Percentiles rank a stretch among this genome's conserved stretches.
Evolutionary conservation across 2,888 invertebrate genomes (phyloP).

Genomic region (Eupithecia centaureata): DNA sequence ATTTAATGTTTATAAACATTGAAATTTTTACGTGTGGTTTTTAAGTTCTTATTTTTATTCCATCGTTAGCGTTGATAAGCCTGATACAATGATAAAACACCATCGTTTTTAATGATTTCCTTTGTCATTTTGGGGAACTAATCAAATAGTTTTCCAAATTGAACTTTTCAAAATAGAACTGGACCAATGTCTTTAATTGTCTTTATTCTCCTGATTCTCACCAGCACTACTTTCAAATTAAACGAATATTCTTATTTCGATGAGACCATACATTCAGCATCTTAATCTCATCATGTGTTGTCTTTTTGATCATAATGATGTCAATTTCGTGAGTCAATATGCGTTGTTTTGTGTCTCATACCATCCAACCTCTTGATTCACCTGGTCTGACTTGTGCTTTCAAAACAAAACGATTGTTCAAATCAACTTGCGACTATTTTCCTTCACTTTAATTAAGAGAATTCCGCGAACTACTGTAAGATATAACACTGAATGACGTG

Average conservation of each 20-base stretch:
- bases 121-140: no score
- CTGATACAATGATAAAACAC: not conserved
- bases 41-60: not conserved
- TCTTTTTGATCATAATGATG: not conserved
- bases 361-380: not conserved
- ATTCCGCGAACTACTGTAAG: conserved; percentile 33
- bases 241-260: no score
- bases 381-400: not conserved
- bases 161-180: no score
- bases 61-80: not conserved
- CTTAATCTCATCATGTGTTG: not conserved
- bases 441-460: conserved; percentile 13
- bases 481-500: conserved; percentile 33
- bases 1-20: conserved; percentile 24
- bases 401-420: conserved; percentile 4
- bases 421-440: conserved; percentile 16
- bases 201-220: not conserved
- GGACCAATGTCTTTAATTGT: no score
- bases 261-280: not conserved
- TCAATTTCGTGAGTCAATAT: not conserved
- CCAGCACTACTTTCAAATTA: not conserved
- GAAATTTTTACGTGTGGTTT: conserved; percentile 9
- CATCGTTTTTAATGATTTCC: not conserved
- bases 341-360: not conserved
- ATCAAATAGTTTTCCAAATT: no score